phyloP scores from a whole-genome alignment of 2,797 vertebrate species.

The Muraenolepis orangiensis region DNA sequence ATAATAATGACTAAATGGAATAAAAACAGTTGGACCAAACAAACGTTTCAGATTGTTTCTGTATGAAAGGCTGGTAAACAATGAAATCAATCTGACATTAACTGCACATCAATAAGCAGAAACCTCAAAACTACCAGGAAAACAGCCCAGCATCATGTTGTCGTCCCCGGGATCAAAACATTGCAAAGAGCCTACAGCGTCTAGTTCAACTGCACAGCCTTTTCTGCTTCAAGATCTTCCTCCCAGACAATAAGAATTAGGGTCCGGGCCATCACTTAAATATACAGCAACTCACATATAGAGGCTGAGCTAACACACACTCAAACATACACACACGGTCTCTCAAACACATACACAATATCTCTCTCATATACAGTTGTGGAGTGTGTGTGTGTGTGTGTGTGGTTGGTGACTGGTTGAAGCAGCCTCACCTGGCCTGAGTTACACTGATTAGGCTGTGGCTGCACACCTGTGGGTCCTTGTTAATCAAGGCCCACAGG shows the following conservation, averaged over 20 bases:
- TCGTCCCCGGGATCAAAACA: slow-evolving; percentile 23
- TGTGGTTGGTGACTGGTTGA: too few relatives aligned
- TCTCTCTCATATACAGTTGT: background rate
- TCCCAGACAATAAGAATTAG: background rate
- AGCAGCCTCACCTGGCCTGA: too few relatives aligned
- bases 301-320: background rate
- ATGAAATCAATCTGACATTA: background rate
- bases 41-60: background rate
- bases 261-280: background rate
- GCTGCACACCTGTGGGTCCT: too few relatives aligned
- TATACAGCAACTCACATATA: background rate
- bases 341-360: too few relatives aligned
- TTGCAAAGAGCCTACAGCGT: slow-evolving; percentile 13
- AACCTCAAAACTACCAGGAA: slow-evolving; percentile 6
- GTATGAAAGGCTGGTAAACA: background rate
- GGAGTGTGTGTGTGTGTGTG: too few relatives aligned
- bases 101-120: background rate
- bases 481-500: too few relatives aligned
- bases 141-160: slow-evolving; percentile 22
- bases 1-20: background rate
- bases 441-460: too few relatives aligned
- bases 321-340: background rate
- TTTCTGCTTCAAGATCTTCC: background rate
- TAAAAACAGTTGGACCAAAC: background rate
- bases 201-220: background rate